A percentile compares a stretch with the other conserved stretches of the same genome.
Conservation (phyloP, 2,888 invertebrate genomes). For the Drosophila kanekoi region DNA sequence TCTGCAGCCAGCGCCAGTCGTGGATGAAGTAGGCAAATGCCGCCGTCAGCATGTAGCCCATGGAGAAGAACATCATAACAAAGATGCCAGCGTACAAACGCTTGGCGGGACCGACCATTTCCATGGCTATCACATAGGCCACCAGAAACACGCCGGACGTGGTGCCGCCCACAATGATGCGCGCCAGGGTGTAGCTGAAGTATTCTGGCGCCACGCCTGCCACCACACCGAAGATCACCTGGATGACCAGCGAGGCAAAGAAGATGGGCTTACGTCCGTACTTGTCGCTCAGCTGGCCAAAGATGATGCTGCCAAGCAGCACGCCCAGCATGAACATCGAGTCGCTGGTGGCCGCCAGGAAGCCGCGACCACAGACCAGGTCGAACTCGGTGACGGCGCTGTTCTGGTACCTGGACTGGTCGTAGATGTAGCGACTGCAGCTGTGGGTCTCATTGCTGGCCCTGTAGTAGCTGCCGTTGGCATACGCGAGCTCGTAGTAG, state of each 20-base stretch:
- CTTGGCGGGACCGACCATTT: slow-evolving; percentile 90
- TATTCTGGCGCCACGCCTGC: slow-evolving; percentile 90
- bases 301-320: slow-evolving; percentile 89
- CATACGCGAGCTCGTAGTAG: slow-evolving; percentile 84
- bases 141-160: slow-evolving; percentile 92
- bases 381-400: slow-evolving; percentile 90
- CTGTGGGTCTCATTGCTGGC: slow-evolving; percentile 70
- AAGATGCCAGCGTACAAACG: slow-evolving; percentile 90
- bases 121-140: slow-evolving; percentile 91
- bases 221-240: slow-evolving; percentile 89
- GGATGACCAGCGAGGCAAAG: slow-evolving; percentile 89
- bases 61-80: slow-evolving; percentile 91
- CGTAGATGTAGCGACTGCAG: slow-evolving; percentile 88
- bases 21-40: slow-evolving; percentile 88
- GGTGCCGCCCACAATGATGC: slow-evolving; percentile 90
- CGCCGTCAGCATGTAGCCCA: slow-evolving; percentile 90
- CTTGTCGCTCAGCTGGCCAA: slow-evolving; percentile 90
- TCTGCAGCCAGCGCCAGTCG: slow-evolving; percentile 90
- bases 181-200: slow-evolving; percentile 88
- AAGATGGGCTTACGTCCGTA: slow-evolving; percentile 90
- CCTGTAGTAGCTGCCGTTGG: slow-evolving; percentile 68
- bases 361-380: slow-evolving; percentile 88
- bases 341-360: slow-evolving; percentile 88
- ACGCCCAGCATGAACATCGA: slow-evolving; percentile 89
- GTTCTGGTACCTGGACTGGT: slow-evolving; percentile 87